These are phyloP conservation scores for Syrphus vitripennis DNA, from an alignment of 2,888 invertebrate species.

Conservation along the genomic window DNA sequence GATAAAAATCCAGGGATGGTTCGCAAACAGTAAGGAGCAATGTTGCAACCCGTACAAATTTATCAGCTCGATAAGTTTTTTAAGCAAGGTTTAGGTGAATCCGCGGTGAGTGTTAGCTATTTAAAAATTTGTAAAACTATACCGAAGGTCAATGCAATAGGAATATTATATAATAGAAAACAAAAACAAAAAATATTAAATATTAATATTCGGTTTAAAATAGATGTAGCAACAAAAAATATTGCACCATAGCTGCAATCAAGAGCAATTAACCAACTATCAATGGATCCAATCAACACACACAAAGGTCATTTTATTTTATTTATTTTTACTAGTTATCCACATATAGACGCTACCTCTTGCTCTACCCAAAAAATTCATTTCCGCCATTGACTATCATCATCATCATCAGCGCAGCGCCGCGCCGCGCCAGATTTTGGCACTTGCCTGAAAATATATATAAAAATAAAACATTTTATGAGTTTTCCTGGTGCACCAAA, in stretches of 20 bases:
- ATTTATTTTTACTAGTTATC: conserved; percentile 11
- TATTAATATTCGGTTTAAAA: conserved; percentile 1
- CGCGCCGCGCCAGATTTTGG: not conserved
- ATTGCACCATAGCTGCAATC: conserved; percentile 1
- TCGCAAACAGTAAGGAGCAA: too few species aligned
- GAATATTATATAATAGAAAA: too few species aligned
- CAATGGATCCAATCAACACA: conserved; percentile 29
- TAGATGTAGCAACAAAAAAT: not conserved
- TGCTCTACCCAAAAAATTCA: not conserved
- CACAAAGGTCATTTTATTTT: not conserved
- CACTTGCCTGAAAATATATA: not conserved
- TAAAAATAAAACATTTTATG: not conserved
- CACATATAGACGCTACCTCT: not conserved
- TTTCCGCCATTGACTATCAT: conserved; percentile 18
- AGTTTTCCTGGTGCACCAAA: conserved; percentile 8
- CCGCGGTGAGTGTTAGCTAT: too few species aligned
- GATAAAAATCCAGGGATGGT: too few species aligned
- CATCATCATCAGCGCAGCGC: not conserved
- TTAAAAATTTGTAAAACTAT: too few species aligned
- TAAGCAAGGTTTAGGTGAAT: too few species aligned
- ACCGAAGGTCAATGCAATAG: not conserved
- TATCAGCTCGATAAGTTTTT: too few species aligned
- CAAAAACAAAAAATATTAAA: not conserved
- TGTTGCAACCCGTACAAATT: too few species aligned
- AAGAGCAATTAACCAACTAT: conserved; percentile 22